These are phyloP conservation scores for Sepiola atlantica DNA, from an alignment of 2,888 invertebrate species.

Conservation along the genomic window DNA sequence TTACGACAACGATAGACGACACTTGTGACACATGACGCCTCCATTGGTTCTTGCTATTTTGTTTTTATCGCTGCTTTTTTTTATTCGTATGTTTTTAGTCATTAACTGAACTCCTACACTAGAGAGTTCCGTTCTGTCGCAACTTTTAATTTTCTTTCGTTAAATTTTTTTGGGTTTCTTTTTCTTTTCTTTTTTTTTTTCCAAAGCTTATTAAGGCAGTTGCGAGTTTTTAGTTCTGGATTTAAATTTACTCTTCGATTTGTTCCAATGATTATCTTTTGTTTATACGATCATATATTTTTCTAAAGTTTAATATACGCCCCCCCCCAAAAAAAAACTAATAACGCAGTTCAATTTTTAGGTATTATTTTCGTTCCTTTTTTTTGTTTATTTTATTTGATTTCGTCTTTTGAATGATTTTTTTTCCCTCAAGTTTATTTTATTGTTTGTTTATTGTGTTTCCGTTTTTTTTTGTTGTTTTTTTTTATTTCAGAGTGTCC, in stretches of 20 bases:
- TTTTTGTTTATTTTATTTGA: neutral
- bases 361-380: neutral
- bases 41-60: neutral
- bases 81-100: neutral
- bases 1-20: neutral
- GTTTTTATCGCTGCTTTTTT: neutral
- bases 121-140: neutral
- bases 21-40: slow-evolving; percentile 12
- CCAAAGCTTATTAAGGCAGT: neutral
- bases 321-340: too few relatives aligned
- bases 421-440: neutral
- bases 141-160: neutral
- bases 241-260: too few relatives aligned
- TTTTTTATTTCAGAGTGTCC: neutral
- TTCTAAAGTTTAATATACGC: too few relatives aligned
- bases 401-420: neutral
- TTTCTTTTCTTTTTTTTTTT: neutral
- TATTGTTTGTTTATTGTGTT: neutral
- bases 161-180: neutral
- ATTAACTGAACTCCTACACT: neutral
- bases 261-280: too few relatives aligned
- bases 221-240: too few relatives aligned
- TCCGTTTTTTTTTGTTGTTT: neutral
- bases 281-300: too few relatives aligned
- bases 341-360: too few relatives aligned